Evolutionary conservation across 2,797 vertebrate species (phyloP).

Genomic region (Halcyon smyrnensis): DNA sequence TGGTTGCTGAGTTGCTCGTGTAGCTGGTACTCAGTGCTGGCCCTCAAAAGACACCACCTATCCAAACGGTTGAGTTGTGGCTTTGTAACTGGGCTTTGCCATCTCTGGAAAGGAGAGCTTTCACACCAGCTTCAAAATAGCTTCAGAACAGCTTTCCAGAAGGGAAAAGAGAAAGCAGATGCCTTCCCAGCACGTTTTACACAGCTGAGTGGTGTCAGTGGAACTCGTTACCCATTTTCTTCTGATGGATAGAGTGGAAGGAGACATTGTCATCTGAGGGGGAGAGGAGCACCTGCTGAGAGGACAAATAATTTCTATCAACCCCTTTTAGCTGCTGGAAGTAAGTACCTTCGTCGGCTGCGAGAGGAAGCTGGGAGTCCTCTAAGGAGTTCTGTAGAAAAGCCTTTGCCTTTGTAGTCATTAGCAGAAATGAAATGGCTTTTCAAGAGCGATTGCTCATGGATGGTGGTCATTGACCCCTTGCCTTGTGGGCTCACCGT

Average conservation of each 20-base stretch:
- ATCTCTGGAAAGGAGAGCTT: background rate
- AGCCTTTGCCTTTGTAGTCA: background rate
- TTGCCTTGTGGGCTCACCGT: accelerated
- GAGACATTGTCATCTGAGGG: accelerated
- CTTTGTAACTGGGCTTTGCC: background rate
- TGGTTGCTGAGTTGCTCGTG: background rate
- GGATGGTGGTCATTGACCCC: background rate
- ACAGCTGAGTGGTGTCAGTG: background rate
- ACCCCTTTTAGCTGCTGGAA: constrained; percentile 1
- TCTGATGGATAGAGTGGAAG: background rate
- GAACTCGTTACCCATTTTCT: background rate
- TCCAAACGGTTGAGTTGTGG: background rate
- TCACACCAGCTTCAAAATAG: background rate
- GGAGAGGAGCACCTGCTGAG: background rate
- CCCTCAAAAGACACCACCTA: background rate
- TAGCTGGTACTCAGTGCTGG: background rate
- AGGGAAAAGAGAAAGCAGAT: background rate
- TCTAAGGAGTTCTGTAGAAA: background rate
- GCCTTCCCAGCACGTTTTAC: background rate
- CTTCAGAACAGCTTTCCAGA: background rate
- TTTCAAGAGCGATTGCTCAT: background rate
- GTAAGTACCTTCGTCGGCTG: background rate
- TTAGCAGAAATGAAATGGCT: background rate
- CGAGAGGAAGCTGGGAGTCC: background rate
- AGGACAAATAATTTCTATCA: background rate